Conservation (phyloP, 2,888 invertebrate genomes). For the Lumbricus terrestris region DNA sequence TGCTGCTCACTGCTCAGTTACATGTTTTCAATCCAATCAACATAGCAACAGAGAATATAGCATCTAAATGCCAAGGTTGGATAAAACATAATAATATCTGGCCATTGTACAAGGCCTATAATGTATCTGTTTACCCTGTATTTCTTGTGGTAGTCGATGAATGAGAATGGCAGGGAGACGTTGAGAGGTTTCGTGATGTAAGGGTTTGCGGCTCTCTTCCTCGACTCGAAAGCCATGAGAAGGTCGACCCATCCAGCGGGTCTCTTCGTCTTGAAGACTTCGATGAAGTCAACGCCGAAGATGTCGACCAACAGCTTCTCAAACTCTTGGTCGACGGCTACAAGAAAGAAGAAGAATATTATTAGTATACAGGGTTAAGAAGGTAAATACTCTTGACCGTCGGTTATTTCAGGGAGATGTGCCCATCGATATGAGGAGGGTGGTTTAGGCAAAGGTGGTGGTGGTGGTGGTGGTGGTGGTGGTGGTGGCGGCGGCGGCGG, state of each 20-base stretch:
- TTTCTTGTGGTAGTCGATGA: conserved; percentile 63
- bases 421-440: too few relatives aligned
- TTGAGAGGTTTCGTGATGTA: conserved; percentile 47
- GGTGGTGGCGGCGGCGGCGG: not conserved
- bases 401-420: too few relatives aligned
- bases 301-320: conserved; percentile 61
- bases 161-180: conserved; percentile 61
- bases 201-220: conserved; percentile 63
- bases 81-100: too few relatives aligned
- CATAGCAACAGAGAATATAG: too few relatives aligned
- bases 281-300: conserved; percentile 63
- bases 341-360: not conserved
- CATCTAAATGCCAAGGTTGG: too few relatives aligned
- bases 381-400: too few relatives aligned
- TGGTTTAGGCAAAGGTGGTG: too few relatives aligned
- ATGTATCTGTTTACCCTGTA: conserved; percentile 30
- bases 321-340: conserved; percentile 64
- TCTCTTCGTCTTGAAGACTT: conserved; percentile 60
- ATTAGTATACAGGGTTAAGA: too few relatives aligned
- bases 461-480: too few relatives aligned
- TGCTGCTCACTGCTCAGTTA: too few relatives aligned
- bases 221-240: conserved; percentile 65
- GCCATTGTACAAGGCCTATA: too few relatives aligned
- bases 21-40: too few relatives aligned
- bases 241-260: conserved; percentile 65